Conservation (phyloP, 2,113 vertebrate genomes). For the Mormoops blainvillei region DNA sequence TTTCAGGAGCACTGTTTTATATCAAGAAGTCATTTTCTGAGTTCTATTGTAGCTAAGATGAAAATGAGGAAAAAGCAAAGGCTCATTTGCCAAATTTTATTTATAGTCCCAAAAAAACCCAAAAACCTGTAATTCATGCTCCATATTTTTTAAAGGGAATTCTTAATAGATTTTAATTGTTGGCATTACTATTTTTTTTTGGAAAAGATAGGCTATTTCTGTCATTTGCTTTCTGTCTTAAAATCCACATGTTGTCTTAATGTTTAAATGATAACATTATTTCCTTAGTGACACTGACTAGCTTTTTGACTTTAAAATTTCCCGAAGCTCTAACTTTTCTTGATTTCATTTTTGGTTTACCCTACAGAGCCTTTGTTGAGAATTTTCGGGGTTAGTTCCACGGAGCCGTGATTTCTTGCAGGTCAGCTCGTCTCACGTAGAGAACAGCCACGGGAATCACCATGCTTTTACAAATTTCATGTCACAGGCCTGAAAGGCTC, state of each 20-base stretch:
- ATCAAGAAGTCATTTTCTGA: background rate
- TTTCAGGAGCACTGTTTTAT: background rate
- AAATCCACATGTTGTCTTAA: constrained; percentile 55
- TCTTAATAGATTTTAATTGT: constrained; percentile 41
- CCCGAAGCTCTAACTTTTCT: constrained; percentile 26
- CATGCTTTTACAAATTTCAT: background rate
- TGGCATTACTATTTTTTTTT: background rate
- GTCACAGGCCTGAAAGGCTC: background rate
- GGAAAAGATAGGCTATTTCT: constrained; percentile 52
- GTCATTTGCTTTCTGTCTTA: constrained; percentile 27
- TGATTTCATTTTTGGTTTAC: constrained; percentile 37
- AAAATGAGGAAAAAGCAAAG: constrained; percentile 23
- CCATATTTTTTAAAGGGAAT: background rate
- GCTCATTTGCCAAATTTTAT: constrained; percentile 13
- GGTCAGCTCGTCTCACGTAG: background rate
- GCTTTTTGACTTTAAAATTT: constrained; percentile 48
- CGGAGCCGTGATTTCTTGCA: background rate
- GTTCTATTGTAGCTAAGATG: background rate
- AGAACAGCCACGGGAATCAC: background rate
- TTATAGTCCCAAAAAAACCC: background rate
- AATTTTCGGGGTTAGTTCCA: constrained; percentile 41
- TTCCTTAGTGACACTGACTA: constrained; percentile 59
- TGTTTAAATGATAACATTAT: constrained; percentile 59
- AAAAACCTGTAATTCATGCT: background rate
- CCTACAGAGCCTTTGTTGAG: constrained; percentile 26